phyloP scores from a whole-genome alignment of 2,888 invertebrate genomes.

The Brenthis ino region DNA sequence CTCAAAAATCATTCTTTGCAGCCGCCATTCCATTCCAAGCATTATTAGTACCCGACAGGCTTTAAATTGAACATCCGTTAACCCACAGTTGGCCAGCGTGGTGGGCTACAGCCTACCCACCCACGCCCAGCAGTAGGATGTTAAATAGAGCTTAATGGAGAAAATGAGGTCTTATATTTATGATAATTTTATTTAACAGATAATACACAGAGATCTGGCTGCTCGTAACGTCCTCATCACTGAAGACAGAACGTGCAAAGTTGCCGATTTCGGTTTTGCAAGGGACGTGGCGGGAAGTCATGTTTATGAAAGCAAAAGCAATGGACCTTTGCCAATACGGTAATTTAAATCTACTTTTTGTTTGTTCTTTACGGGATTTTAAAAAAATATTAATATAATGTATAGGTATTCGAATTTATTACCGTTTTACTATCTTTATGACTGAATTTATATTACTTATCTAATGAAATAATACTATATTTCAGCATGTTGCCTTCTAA shows the following conservation, averaged over 20 bases:
- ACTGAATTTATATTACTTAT: too few species aligned
- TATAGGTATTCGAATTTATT: too few species aligned
- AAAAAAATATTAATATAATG: too few species aligned
- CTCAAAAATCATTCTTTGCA: too few species aligned
- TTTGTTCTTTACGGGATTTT: neutral
- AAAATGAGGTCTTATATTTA: neutral
- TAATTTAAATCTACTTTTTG: constrained; percentile 47
- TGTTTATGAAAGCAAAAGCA: constrained; percentile 93
- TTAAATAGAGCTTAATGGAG: neutral
- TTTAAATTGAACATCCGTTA: too few species aligned
- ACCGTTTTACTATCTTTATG: too few species aligned
- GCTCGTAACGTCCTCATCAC: constrained; percentile 94
- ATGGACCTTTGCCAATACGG: constrained; percentile 89
- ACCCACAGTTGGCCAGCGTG: too few species aligned
- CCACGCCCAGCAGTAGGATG: neutral
- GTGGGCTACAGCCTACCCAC: too few species aligned
- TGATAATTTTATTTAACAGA: constrained; percentile 72
- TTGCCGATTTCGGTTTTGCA: constrained; percentile 97
- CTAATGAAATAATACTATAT: too few species aligned
- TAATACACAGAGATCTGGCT: constrained; percentile 94
- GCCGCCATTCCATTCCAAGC: too few species aligned
- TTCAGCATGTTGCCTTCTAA: too few species aligned
- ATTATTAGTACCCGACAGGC: too few species aligned
- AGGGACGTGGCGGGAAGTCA: constrained; percentile 94
- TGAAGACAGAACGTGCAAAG: constrained; percentile 93